These are phyloP conservation scores for Habroteleia sp. DNA, from an alignment of 2,888 invertebrate species.

Conservation along the genomic window DNA sequence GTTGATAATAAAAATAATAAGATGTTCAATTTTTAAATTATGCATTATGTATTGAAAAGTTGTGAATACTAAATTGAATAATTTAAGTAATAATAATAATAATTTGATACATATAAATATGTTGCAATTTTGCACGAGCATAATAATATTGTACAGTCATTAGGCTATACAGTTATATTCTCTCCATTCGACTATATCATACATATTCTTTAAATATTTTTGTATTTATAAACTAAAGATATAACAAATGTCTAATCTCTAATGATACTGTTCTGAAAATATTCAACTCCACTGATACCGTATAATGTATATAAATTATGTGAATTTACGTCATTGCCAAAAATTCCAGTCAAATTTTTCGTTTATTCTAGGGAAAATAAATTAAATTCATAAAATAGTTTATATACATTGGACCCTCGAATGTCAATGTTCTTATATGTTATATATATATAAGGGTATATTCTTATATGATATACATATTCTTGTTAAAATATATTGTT, in stretches of 20 bases:
- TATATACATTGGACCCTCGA: no score
- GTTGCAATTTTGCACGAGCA: no score
- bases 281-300: background rate
- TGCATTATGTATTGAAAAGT: no score
- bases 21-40: no score
- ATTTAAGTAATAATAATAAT: background rate
- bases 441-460: no score
- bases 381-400: no score
- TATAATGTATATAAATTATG: constrained; percentile 2
- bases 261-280: constrained; percentile 15
- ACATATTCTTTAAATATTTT: constrained; percentile 10
- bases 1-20: no score
- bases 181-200: constrained; percentile 10
- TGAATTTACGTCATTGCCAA: constrained; percentile 15
- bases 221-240: constrained; percentile 28
- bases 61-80: no score
- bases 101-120: constrained; percentile 1
- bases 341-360: constrained; percentile 10
- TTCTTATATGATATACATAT: no score
- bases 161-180: constrained; percentile 27
- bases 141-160: constrained; percentile 5
- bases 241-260: constrained; percentile 22
- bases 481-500: no score
- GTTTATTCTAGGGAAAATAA: no score
- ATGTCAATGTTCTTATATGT: no score